Evolutionary conservation across 2,888 invertebrate species (phyloP), one percentile per base, ranked within the genome.

Genomic region (Mesorhabditis belari): DNA sequence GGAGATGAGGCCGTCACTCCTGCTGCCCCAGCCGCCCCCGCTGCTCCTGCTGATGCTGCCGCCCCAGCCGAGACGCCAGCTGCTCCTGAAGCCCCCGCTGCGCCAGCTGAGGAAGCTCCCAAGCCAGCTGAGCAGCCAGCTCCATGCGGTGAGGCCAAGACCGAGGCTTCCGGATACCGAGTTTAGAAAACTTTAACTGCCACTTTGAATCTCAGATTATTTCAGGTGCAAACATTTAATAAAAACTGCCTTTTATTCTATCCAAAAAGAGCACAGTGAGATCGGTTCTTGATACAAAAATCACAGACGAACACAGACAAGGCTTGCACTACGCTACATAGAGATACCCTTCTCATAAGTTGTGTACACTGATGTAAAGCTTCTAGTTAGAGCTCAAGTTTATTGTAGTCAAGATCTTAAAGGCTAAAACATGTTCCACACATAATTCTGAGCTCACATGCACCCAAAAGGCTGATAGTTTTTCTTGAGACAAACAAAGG

Each of bases 1-100:
- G 70, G 70, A 63, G 70, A 70, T 29, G 70, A 70, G 35, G 59
- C 63, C 52, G 66, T 70, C 12, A 67, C 69, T 25, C 68, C 62
- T 5, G 58, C 67, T 56, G 61, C 61, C 17, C 62, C 64, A 17
- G 57, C 66, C 49, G 60, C 66, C 44, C 63, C 66, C 17, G 58
- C 56, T 5, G 60, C 62, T 6, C 57, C 65, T 50, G 62, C 27
- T 2, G 61, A 60, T 9, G 62, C 63, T 56, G 65, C 55, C 28
- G 58, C 65, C 28, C 58, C 64, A 56, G 64, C 54, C 44, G 58
- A 59, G 5, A 56, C 61, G n/a, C 59, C 61, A 29, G 60, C 64
- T 27, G 64, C 64, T 50, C 63, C 58, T 23, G 24, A 60, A 57
- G 63, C 65, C 35, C 64, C 68, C 28, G 61, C 59, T 24, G 62